A percentile compares a stretch with the other conserved stretches of the same genome.
Evolutionary conservation across 2,797 vertebrate species (phyloP).

Genomic region (Etheostoma perlongum): DNA sequence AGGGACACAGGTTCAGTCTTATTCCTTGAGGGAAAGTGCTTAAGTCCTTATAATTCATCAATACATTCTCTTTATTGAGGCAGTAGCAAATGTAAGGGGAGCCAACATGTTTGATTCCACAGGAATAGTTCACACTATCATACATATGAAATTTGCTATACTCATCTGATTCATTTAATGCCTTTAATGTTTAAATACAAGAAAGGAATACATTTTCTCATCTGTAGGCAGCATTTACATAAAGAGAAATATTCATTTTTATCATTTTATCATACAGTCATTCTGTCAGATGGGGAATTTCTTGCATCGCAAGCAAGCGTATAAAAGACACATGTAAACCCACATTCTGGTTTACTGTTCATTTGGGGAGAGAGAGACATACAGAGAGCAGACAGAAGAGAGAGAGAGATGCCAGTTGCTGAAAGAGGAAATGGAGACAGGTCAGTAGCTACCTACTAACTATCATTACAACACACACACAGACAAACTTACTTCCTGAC

Average conservation of each 20-base stretch:
- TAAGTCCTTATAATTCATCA: background rate
- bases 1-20: background rate
- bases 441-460: constrained; percentile 68
- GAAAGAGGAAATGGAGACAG: constrained; percentile 73
- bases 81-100: background rate
- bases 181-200: constrained; percentile 11
- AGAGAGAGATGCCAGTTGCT: constrained; percentile 39
- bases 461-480: constrained; percentile 34
- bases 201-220: constrained; percentile 21
- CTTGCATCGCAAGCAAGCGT: constrained; percentile 58
- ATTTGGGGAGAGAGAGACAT: constrained; percentile 30
- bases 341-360: constrained; percentile 49
- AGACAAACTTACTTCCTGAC: constrained; percentile 49
- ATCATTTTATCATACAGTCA: no score
- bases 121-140: background rate
- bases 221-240: constrained; percentile 76
- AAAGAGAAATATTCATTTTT: constrained; percentile 27
- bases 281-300: constrained; percentile 61
- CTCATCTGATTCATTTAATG: background rate
- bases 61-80: background rate
- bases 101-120: background rate
- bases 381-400: constrained; percentile 29
- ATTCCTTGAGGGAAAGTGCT: background rate
- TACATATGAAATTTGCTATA: background rate
- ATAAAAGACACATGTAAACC: constrained; percentile 69